Evolutionary conservation across 53 echinoderm and acorn worm species (phyloP).

Genomic region (Hippasteria phrygiana): DNA sequence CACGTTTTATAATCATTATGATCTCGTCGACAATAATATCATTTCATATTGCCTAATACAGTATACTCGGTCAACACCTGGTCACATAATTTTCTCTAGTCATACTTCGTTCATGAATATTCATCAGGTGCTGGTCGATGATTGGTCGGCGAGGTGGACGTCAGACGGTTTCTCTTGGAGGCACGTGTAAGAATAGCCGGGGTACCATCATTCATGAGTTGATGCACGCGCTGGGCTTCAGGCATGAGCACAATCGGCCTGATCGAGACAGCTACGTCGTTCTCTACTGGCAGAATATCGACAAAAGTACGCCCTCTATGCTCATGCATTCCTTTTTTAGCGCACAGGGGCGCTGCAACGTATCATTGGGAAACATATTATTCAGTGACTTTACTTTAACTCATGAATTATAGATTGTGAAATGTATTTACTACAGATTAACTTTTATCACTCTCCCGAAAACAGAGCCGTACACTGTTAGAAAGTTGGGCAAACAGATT

Average conservation of each 20-base stretch:
- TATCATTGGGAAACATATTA: neutral
- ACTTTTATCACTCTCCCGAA: no score
- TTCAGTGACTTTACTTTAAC: no score
- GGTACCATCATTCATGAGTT: slow-evolving; percentile 96
- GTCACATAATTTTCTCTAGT: neutral
- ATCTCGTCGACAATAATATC: neutral
- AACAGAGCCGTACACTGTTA: no score
- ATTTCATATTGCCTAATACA: no score
- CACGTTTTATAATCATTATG: neutral
- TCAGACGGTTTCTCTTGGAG: slow-evolving; percentile 85
- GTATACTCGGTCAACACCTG: no score
- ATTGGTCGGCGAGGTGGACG: slow-evolving; percentile 88
- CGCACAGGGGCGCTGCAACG: neutral
- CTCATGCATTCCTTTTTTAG: neutral
- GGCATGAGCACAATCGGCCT: slow-evolving; percentile 91
- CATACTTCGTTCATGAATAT: slow-evolving; percentile 8
- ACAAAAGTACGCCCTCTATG: slow-evolving; percentile 69
- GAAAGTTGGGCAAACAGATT: no score
- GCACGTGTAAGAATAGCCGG: slow-evolving; percentile 77
- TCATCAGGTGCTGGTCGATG: slow-evolving; percentile 89
- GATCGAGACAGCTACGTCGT: slow-evolving; percentile 87
- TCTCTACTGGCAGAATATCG: slow-evolving; percentile 94
- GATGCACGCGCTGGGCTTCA: slow-evolving; percentile 93
- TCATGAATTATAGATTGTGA: no score
- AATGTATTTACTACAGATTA: no score